Conservation (phyloP, 2,113 vertebrate genomes). For the Apistogramma diplotaenia region DNA sequence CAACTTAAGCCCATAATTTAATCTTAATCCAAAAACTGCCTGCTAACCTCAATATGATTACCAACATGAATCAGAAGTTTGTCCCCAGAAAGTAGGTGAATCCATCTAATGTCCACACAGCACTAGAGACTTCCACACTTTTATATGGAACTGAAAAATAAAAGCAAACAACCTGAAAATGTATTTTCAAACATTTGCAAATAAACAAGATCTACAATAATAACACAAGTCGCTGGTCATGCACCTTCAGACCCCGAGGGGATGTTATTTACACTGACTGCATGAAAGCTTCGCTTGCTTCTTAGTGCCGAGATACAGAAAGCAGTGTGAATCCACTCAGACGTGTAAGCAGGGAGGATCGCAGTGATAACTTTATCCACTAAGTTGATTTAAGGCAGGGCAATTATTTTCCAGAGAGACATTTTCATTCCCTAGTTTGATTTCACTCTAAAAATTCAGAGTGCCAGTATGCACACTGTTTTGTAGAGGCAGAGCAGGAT, state of each 20-base stretch:
- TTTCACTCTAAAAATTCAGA: background rate
- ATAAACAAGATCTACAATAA: background rate
- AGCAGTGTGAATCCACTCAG: background rate
- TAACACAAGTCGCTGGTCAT: background rate
- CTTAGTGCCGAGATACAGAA: background rate
- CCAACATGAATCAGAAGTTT: background rate
- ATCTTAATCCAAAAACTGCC: background rate
- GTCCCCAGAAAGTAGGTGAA: background rate
- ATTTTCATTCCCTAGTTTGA: background rate
- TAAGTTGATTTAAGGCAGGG: background rate
- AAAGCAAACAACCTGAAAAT: background rate
- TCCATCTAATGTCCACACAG: accelerated
- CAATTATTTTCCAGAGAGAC: background rate
- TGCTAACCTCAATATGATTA: background rate
- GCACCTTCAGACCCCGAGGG: accelerated
- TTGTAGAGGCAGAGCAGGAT: background rate
- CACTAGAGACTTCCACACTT: background rate
- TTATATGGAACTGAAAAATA: background rate
- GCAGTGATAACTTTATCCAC: background rate
- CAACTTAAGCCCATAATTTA: accelerated
- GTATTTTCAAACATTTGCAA: background rate
- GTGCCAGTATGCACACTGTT: background rate
- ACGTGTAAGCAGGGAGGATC: background rate
- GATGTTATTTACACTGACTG: background rate
- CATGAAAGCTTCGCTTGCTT: background rate